phyloP scores from a whole-genome alignment of 2,888 invertebrate genomes.

The Saturnia japonica region DNA sequence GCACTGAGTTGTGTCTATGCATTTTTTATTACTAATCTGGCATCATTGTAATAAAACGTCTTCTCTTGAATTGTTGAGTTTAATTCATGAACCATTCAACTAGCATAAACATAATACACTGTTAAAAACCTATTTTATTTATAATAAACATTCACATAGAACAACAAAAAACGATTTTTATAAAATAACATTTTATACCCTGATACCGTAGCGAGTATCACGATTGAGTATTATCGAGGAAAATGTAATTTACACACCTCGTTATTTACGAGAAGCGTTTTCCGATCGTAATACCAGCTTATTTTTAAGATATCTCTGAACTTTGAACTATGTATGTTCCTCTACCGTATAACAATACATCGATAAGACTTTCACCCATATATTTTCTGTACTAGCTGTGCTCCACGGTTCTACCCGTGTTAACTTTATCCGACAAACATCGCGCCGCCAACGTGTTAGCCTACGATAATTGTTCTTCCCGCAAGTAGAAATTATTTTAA shows the following conservation, averaged over 20 bases:
- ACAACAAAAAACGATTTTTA: constrained; percentile 23
- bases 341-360: not conserved
- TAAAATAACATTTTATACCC: constrained; percentile 24
- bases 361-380: not conserved
- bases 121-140: not conserved
- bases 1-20: too few species aligned
- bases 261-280: constrained; percentile 43
- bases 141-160: constrained; percentile 5
- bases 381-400: too few species aligned
- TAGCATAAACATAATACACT: not conserved
- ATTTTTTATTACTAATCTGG: too few species aligned
- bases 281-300: constrained; percentile 38
- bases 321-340: constrained; percentile 20
- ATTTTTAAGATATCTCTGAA: constrained; percentile 37
- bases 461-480: too few species aligned
- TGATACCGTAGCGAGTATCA: constrained; percentile 30
- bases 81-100: too few species aligned
- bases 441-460: too few species aligned
- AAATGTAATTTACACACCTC: constrained; percentile 48
- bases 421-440: too few species aligned
- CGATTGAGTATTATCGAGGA: constrained; percentile 39
- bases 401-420: too few species aligned
- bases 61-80: too few species aligned
- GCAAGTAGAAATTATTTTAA: too few species aligned
- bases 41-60: too few species aligned